These are phyloP conservation scores for Selene dorsalis DNA, from an alignment of 2,797 vertebrate species.

Conservation along the genomic window DNA sequence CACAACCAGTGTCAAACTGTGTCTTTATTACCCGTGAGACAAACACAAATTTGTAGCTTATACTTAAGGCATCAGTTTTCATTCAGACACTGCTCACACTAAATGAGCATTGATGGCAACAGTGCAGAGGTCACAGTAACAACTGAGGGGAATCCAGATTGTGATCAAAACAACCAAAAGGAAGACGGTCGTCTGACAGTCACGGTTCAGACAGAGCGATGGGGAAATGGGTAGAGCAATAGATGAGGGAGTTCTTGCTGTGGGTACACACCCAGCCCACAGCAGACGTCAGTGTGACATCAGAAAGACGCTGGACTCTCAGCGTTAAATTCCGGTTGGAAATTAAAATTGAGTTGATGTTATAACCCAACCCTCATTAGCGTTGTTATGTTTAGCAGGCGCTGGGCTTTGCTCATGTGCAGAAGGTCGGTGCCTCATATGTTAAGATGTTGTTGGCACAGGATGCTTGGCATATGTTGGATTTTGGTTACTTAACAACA, in stretches of 20 bases:
- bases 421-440: neutral
- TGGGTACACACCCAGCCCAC: neutral
- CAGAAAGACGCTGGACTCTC: neutral
- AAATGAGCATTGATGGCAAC: conserved; percentile 3
- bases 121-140: conserved; percentile 9
- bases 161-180: conserved; percentile 5
- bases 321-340: neutral
- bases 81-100: conserved; percentile 6
- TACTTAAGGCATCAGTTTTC: conserved; percentile 21
- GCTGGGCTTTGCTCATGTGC: neutral
- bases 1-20: conserved; percentile 23
- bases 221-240: neutral
- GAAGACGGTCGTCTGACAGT: neutral
- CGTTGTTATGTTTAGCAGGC: neutral
- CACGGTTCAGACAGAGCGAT: neutral
- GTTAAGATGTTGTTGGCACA: neutral
- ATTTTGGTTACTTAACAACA: too few relatives aligned
- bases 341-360: neutral
- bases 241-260: neutral
- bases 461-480: too few relatives aligned
- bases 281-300: neutral
- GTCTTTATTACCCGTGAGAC: conserved; percentile 17
- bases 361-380: neutral
- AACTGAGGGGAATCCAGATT: conserved; percentile 10
- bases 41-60: conserved; percentile 13